Conservation (phyloP, 2,888 invertebrate species). For the Idaea straminata region DNA sequence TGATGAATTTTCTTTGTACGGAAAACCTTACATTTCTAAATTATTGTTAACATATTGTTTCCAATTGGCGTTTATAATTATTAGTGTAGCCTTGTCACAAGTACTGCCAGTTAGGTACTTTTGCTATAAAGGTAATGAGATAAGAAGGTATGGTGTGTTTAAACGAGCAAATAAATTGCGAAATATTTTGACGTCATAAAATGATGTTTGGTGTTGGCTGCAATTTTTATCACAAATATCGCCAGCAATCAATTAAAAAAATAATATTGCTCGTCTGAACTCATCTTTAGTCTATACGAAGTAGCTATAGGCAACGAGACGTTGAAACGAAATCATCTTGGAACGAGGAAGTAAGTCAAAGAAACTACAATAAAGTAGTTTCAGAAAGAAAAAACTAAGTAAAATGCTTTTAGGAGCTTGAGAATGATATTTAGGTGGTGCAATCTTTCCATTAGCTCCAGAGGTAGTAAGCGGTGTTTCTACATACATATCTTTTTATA, state of each 20-base stretch:
- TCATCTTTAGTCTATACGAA: neutral
- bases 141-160: neutral
- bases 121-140: neutral
- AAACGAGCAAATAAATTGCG: neutral
- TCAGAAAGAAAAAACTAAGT: neutral
- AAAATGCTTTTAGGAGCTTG: neutral
- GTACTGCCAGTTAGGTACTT: neutral
- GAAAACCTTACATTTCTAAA: no score
- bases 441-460: constrained; percentile 1
- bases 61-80: no score
- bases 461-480: neutral
- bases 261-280: neutral
- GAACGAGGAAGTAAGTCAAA: constrained; percentile 1
- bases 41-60: no score
- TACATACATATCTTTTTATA: neutral
- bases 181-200: no score
- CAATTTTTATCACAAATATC: neutral
- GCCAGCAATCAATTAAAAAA: neutral
- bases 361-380: neutral
- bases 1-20: no score
- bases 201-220: neutral
- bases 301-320: neutral
- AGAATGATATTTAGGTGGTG: neutral
- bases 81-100: no score
- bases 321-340: neutral